phyloP scores from a whole-genome alignment of 1,140 invertebrate species.

The Pemphigus obesinymphae region DNA sequence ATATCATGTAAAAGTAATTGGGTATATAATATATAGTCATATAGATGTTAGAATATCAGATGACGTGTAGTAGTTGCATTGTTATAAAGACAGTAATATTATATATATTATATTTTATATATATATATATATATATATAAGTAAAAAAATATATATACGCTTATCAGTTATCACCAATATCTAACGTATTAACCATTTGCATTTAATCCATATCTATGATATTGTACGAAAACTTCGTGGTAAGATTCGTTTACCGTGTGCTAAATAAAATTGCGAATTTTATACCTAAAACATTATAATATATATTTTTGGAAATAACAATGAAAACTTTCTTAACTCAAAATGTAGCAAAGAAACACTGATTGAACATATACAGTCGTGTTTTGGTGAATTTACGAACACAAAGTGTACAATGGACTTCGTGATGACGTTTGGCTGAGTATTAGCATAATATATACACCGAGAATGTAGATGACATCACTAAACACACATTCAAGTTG shows the following conservation, averaged over 20 bases:
- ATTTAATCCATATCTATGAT: not conserved
- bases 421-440: not conserved
- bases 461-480: slow-evolving; percentile 10
- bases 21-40: no score
- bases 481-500: not conserved
- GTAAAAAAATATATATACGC: no score
- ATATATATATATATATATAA: no score
- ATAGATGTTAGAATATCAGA: no score
- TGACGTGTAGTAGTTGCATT: no score
- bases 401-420: not conserved
- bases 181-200: not conserved
- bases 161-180: no score
- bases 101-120: no score
- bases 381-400: not conserved
- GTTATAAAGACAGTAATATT: no score
- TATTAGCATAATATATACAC: slow-evolving; percentile 16
- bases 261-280: not conserved
- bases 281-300: not conserved
- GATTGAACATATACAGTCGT: not conserved
- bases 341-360: not conserved
- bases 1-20: no score
- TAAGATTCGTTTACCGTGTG: not conserved
- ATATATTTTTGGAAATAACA: not conserved
- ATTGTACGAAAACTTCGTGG: not conserved
- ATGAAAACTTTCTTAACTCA: not conserved